Conservation (phyloP, 2,888 invertebrate genomes). For the Catonia carolina region DNA sequence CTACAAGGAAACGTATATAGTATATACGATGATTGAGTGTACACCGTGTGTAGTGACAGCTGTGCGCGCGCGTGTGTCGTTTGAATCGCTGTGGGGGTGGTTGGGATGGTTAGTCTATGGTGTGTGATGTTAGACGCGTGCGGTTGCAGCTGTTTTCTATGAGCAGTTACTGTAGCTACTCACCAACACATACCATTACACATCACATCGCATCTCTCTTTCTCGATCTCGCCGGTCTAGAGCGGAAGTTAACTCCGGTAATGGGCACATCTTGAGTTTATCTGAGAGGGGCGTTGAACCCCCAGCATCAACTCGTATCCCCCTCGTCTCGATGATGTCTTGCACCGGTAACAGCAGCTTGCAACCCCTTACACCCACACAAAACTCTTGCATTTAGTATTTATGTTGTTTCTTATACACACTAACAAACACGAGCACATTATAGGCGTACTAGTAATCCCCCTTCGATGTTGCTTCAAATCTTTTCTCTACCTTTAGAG, state of each 20-base stretch:
- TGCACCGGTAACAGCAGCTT: background rate
- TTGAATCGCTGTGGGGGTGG: constrained; percentile 6
- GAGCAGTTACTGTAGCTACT: background rate
- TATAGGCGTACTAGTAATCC: background rate
- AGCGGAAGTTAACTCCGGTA: constrained; percentile 28
- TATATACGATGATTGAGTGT: background rate
- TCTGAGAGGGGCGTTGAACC: constrained; percentile 24
- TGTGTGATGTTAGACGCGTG: constrained; percentile 26
- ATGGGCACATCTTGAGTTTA: constrained; percentile 31
- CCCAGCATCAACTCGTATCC: background rate
- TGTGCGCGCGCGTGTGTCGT: too few species aligned
- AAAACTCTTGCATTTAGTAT: too few species aligned
- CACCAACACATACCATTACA: too few species aligned
- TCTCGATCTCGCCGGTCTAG: constrained; percentile 34
- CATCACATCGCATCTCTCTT: constrained; percentile 29
- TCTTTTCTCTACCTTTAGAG: background rate
- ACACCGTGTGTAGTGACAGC: too few species aligned
- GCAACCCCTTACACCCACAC: constrained; percentile 12
- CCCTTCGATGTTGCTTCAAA: background rate
- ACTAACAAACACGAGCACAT: too few species aligned
- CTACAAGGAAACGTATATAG: background rate
- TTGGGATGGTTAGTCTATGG: constrained; percentile 6
- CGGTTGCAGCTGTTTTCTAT: constrained; percentile 27
- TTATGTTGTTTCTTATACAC: too few species aligned
- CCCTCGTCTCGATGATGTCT: background rate